Conservation (phyloP, 2,113 vertebrate genomes). For the Rhipidura dahli region DNA sequence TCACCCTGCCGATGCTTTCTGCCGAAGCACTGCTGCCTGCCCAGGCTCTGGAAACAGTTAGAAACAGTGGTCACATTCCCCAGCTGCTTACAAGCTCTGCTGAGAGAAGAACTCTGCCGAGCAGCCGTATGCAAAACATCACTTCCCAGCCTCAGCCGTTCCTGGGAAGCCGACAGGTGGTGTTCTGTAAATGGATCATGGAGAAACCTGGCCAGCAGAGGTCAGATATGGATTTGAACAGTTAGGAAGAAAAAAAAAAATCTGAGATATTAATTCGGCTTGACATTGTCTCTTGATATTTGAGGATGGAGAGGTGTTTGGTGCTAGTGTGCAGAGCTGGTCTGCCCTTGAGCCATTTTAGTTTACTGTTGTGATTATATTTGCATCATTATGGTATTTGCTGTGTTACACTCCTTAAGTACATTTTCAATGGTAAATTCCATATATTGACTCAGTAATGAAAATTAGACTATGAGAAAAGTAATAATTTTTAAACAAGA, state of each 20-base stretch:
- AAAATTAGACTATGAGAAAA: neutral
- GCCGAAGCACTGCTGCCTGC: neutral
- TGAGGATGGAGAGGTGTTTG: neutral
- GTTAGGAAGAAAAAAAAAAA: neutral
- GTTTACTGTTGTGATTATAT: neutral
- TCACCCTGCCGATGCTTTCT: neutral
- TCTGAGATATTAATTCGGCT: neutral
- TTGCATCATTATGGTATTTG: neutral
- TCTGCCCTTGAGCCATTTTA: neutral
- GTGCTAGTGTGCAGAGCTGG: neutral
- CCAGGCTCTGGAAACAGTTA: neutral
- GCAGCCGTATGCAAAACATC: neutral
- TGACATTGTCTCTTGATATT: neutral
- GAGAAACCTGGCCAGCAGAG: constrained; percentile 16
- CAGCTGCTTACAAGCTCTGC: neutral
- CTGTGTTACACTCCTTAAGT: neutral
- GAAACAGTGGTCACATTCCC: neutral
- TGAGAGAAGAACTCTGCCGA: neutral
- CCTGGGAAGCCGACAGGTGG: fast-evolving
- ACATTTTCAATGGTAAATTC: neutral
- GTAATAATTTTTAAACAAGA: neutral
- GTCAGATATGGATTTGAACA: constrained; percentile 7
- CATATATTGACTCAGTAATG: neutral
- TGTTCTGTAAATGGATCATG: neutral
- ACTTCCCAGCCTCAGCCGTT: neutral